Conservation (phyloP, 2,113 vertebrate species). For the Bos taurus region ARS-UCD2.0 NC_037343.1:14165001-14165500, state of each 20-base stretch:
- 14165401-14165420: too few relatives aligned
- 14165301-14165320: not conserved
- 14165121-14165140: conserved; percentile 42
- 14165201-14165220: conserved; percentile 37
- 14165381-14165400: too few relatives aligned
- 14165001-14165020: conserved; percentile 63
- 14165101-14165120: conserved; percentile 69
- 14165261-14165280: not conserved
- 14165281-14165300: not conserved
- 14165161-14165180: conserved; percentile 21
- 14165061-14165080: conserved; percentile 69
- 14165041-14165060: conserved; percentile 61
- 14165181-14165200: conserved; percentile 58
- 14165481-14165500: too few relatives aligned
- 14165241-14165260: not conserved
- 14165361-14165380: too few relatives aligned
- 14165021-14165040: conserved; percentile 68
- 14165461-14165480: too few relatives aligned
- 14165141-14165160: conserved; percentile 36
- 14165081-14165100: conserved; percentile 69
- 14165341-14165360: not conserved
- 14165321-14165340: not conserved
- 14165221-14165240: conserved; percentile 43
- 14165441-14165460: too few relatives aligned
- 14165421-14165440: too few relatives aligned